Conservation (phyloP, 2,797 vertebrate species). For the Florisuga fusca region DNA sequence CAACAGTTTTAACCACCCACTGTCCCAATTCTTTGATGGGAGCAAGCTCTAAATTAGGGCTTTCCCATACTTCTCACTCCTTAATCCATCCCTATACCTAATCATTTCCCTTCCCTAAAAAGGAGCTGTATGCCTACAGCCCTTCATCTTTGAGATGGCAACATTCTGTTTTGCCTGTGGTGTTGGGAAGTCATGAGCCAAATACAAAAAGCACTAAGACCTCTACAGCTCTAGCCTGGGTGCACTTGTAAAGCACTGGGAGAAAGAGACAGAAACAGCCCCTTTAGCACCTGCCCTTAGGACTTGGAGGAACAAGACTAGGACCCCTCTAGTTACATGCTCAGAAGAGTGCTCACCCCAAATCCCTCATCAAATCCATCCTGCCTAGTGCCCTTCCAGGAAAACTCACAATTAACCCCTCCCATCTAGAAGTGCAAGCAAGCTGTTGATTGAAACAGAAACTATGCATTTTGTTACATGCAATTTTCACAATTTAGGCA, state of each 20-base stretch:
- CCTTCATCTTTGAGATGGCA: background rate
- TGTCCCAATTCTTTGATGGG: background rate
- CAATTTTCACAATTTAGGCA: background rate
- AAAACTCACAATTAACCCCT: background rate
- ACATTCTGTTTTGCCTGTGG: background rate
- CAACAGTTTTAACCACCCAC: background rate
- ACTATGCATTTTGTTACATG: background rate
- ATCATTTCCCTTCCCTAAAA: rapidly evolving
- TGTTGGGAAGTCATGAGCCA: background rate
- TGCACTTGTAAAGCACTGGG: background rate
- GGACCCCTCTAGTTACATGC: background rate
- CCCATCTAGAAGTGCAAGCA: background rate
- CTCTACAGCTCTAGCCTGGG: background rate
- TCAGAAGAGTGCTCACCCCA: background rate
- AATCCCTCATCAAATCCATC: rapidly evolving
- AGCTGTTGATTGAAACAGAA: background rate
- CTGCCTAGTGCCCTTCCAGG: background rate
- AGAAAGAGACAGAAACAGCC: background rate
- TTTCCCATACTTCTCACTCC: background rate
- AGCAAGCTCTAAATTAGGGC: background rate
- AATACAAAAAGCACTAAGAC: background rate
- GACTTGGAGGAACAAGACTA: background rate
- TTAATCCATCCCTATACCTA: background rate
- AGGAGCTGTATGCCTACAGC: rapidly evolving
- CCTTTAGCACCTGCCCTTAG: background rate